phyloP scores from a whole-genome alignment of 2,888 invertebrate genomes.

The Caenorhabditis wallacei region DNA sequence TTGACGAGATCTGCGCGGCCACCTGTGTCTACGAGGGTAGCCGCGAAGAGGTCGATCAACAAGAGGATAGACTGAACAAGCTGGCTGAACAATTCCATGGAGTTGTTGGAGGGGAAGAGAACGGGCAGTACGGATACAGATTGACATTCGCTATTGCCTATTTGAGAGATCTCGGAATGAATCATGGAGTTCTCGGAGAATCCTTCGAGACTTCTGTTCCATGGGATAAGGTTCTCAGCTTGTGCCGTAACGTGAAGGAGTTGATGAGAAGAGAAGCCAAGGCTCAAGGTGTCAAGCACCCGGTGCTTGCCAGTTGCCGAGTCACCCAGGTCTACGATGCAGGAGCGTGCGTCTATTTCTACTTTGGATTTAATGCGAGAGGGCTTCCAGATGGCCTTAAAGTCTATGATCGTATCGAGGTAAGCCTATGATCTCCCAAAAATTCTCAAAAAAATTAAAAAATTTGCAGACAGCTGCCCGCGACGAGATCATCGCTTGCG shows the following conservation, averaged over 20 bases:
- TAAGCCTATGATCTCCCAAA: slow-evolving; percentile 74
- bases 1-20: slow-evolving; percentile 91
- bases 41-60: slow-evolving; percentile 88
- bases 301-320: slow-evolving; percentile 85
- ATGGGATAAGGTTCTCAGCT: slow-evolving; percentile 87
- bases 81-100: slow-evolving; percentile 86
- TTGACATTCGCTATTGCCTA: slow-evolving; percentile 99
- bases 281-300: slow-evolving; percentile 84
- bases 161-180: slow-evolving; percentile 87
- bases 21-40: slow-evolving; percentile 93
- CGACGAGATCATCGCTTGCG: slow-evolving; percentile 93
- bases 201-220: slow-evolving; percentile 87
- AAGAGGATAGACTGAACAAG: slow-evolving; percentile 89
- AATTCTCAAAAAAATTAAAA: too few species aligned
- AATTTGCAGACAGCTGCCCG: slow-evolving; percentile 90
- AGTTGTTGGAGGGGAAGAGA: slow-evolving; percentile 90
- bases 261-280: slow-evolving; percentile 87
- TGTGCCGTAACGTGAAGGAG: slow-evolving; percentile 94
- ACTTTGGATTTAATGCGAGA: slow-evolving; percentile 90
- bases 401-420: slow-evolving; percentile 92
- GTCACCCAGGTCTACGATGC: slow-evolving; percentile 98
- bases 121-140: slow-evolving; percentile 96
- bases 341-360: slow-evolving; percentile 96
- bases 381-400: slow-evolving; percentile 88
- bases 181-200: slow-evolving; percentile 77